Base-by-base conservation (phyloP, 2,888 invertebrate species). In the Phyllotreta cruciferae region DNA sequence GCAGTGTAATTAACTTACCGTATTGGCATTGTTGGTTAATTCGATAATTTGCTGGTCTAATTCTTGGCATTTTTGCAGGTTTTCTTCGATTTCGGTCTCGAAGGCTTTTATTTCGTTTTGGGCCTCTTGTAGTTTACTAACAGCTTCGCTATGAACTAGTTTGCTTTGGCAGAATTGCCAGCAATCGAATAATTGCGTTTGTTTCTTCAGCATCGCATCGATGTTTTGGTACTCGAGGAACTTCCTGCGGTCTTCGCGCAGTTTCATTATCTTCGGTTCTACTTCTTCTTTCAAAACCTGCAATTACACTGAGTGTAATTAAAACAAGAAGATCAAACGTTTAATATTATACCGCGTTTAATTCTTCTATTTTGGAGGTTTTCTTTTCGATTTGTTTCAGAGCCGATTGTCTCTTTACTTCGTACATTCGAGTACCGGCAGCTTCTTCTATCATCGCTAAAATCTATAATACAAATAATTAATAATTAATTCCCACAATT, bases 401-500 rank as follows among this genome's bases (percentile, higher is more conserved):
- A 0, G 96, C 92, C 3, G 87, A 87, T 75, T 92, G 91, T 71
- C 94, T 93, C 80, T 99, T 99, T 0, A 89, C 87, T 80, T 99
- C 98, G 79, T 98, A 99, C 89, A 97, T 91, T 74, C 93, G 90
- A 0, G 98, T 98, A 1, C 99, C 98, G 0, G 98, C 97, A 6
- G 98, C 98, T 83, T 99, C 99, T 83, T 99, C 99, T 60, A 99
- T 90, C 97, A 99, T 97, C 0, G 94, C 92, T 57, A 97, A 83
- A 75, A 97, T 93, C 91, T 93, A 73, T 9, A 66, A 62, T 42
- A 62, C 13, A 54, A 55, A 63, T 14, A n/a, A 36, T 49, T 47
- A 13, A 35, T 39, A 11, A 8, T 45, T 37, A 42, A 49, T 24
- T 35, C 39, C 7, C n/a, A 13, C 38, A 14, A 1, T 52, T 36